Percentiles rank a stretch among this genome's conserved stretches.
These are phyloP conservation scores for Actias luna DNA, from an alignment of 2,888 invertebrate genomes.

Conservation along the genomic window DNA sequence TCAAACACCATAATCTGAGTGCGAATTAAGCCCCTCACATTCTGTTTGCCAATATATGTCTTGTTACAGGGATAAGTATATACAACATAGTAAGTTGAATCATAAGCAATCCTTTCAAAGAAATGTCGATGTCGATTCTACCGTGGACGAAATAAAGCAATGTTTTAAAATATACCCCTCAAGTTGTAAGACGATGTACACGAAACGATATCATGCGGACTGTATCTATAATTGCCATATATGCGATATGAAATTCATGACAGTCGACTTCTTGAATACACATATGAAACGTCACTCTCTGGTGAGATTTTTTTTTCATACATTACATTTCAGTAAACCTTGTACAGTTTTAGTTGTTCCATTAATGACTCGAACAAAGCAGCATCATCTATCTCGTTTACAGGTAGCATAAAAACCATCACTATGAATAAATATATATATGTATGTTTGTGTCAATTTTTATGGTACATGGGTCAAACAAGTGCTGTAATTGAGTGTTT, in stretches of 20 bases:
- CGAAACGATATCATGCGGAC: not conserved
- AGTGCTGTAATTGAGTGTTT: too few species aligned
- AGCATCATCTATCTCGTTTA: too few species aligned
- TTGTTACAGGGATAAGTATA: not conserved
- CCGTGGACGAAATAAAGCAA: not conserved
- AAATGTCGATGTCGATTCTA: not conserved
- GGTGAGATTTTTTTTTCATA: not conserved
- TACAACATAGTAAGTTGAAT: not conserved
- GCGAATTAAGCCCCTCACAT: too few species aligned
- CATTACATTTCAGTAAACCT: too few species aligned
- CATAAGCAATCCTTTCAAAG: not conserved
- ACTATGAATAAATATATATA: too few species aligned
- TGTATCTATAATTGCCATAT: not conserved
- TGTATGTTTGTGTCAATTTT: too few species aligned
- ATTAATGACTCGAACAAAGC: too few species aligned
- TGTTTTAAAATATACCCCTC: not conserved
- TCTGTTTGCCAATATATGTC: too few species aligned
- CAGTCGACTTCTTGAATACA: not conserved
- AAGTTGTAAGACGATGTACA: not conserved
- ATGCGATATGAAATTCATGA: slow-evolving; percentile 1
- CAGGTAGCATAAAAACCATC: too few species aligned
- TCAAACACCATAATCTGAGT: too few species aligned
- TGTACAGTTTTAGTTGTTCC: too few species aligned
- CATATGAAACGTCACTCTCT: not conserved
- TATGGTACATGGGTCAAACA: too few species aligned